Evolutionary conservation across 2,888 invertebrate genomes (phyloP), one percentile per base, ranked within the genome.

Genomic region (Patella caerulea): DNA sequence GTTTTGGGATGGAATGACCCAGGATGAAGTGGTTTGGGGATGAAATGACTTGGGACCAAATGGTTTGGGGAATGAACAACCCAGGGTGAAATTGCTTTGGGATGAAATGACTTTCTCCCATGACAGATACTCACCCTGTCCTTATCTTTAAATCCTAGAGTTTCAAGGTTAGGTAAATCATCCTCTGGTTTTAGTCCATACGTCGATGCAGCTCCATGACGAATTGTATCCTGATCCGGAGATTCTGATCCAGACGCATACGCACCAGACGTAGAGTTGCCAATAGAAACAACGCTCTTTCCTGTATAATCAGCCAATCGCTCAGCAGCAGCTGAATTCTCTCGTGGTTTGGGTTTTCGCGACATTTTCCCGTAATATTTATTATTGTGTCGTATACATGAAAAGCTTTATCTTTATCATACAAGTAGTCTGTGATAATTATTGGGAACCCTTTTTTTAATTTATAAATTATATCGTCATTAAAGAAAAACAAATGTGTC

Each of bases 291-390:
- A 29, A 80, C 83, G 72, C 79, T 83, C 81, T 84, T 84, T 69
- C 85, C 85, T 71, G 81, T 83, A 75, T 84, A 86, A 71, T 86
- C 85, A 70, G 85, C 85, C 71, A 86, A 79, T 79, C 85, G 78
- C 45, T 78, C 73, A 71, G 78, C 76, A 45, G 78, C 74, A 74
- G 78, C 80, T 15, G 78, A 80, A 72, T 80, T 80, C 56, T 80
- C 78, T 73, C 77, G 65, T 56, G 77, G 55, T 72, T 78, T 77
- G 19, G 75, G 59, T 75, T 77, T 80, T 71, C 79, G 71, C 17
- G 77, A 78, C 79, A 80, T 80, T 72, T 54, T 72, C 14, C 45
- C 45, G 45, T 45, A 45, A 45, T 45, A 45, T 45, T 45, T 45
- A 45, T 45, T 45, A 9, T 9, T 45, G 45, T 45, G 7, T 7